phyloP scores from a whole-genome alignment of 2,113 vertebrate species.

The Leptobrachium ailaonicum region DNA sequence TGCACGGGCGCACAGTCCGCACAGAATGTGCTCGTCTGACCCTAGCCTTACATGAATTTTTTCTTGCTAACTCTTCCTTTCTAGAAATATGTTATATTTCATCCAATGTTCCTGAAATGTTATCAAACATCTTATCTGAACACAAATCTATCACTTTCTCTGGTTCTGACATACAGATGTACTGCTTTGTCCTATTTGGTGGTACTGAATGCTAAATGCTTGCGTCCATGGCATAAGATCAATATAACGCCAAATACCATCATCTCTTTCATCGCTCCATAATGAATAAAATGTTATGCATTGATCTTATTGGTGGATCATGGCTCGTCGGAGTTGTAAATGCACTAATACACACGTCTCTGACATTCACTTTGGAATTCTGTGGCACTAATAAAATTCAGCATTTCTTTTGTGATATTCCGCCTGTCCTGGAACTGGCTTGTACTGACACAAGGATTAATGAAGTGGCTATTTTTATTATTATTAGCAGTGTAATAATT shows the following conservation, averaged over 20 bases:
- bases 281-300: constrained; percentile 25
- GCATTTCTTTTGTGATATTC: constrained; percentile 39
- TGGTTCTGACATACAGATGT: constrained; percentile 23
- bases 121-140: not conserved
- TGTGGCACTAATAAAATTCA: constrained; percentile 21
- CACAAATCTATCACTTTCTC: constrained; percentile 7
- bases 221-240: constrained; percentile 35
- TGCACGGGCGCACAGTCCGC: too few species aligned
- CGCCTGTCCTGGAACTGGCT: constrained; percentile 15
- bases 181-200: constrained; percentile 1
- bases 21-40: too few species aligned
- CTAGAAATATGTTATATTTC: constrained; percentile 36
- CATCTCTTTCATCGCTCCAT: constrained; percentile 10
- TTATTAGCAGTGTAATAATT: not conserved
- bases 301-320: constrained; percentile 8
- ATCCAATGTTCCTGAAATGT: constrained; percentile 8
- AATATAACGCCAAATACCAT: constrained; percentile 33
- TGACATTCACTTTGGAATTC: constrained; percentile 13
- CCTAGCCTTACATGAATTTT: not conserved
- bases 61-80: constrained; percentile 25
- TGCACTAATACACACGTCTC: constrained; percentile 10
- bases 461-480: constrained; percentile 17
- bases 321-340: constrained; percentile 14
- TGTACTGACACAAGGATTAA: constrained; percentile 27
- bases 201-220: constrained; percentile 30